A percentile compares a stretch with the other conserved stretches of the same genome.
Evolutionary conservation across 2,797 vertebrate species (phyloP).

Genomic region (Coregonus sp.): DNA sequence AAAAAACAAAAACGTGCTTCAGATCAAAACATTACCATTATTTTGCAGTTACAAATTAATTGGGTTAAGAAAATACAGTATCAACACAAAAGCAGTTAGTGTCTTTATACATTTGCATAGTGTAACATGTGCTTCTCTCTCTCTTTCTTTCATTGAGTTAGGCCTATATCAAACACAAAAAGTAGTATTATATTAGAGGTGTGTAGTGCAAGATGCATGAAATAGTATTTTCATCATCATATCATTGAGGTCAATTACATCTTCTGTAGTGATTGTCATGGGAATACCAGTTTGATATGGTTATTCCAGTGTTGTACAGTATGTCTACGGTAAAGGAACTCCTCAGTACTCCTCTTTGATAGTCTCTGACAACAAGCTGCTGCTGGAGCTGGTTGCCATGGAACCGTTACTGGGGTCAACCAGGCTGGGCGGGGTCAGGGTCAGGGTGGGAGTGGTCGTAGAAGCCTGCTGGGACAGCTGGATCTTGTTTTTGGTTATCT

Average conservation of each 20-base stretch:
- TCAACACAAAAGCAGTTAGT: neutral
- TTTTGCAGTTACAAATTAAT: neutral
- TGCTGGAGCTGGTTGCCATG: slow-evolving; percentile 67
- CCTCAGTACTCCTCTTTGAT: slow-evolving; percentile 87
- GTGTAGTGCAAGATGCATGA: no score
- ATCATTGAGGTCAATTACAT: neutral
- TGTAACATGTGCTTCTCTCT: neutral
- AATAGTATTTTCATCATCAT: neutral
- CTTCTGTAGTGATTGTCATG: neutral
- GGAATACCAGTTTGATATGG: slow-evolving; percentile 34
- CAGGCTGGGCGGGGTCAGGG: slow-evolving; percentile 52
- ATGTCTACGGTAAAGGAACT: slow-evolving; percentile 8
- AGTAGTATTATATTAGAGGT: neutral
- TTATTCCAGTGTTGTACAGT: slow-evolving; percentile 7
- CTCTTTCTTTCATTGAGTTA: no score
- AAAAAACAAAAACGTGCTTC: neutral
- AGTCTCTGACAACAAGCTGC: slow-evolving; percentile 75
- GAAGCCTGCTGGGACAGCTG: slow-evolving; percentile 87
- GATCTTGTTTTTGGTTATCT: slow-evolving; percentile 90
- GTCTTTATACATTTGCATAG: neutral
- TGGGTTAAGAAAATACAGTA: neutral
- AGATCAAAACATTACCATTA: neutral
- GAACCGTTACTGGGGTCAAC: slow-evolving; percentile 64
- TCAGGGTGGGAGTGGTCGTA: slow-evolving; percentile 73
- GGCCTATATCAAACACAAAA: neutral